Evolutionary conservation across 2,113 vertebrate genomes (phyloP).

Genomic region (Sigmodon hispidus): DNA sequence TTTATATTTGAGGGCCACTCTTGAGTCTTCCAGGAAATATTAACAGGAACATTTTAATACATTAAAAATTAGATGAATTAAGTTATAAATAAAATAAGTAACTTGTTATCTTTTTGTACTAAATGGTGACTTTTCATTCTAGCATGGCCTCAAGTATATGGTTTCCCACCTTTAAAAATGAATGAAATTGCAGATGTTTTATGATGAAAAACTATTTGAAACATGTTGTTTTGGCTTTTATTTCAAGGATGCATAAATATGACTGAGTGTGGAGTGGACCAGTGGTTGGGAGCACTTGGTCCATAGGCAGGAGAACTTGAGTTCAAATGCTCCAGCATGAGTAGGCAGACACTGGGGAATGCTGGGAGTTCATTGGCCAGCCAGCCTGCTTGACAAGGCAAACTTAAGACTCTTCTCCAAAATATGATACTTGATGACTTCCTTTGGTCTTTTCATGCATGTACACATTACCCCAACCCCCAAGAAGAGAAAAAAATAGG

Average conservation of each 20-base stretch:
- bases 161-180: background rate
- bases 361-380: background rate
- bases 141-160: background rate
- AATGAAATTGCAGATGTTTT: background rate
- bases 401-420: background rate
- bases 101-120: background rate
- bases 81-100: background rate
- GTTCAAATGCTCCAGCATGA: background rate
- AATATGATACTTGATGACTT: no score
- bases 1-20: background rate
- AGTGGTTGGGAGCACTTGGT: background rate
- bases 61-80: background rate
- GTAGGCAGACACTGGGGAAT: background rate
- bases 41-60: background rate
- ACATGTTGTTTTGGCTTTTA: background rate
- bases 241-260: background rate
- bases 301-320: background rate
- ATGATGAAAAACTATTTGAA: background rate
- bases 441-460: background rate
- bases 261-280: no score
- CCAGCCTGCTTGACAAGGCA: background rate
- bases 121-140: background rate
- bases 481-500: background rate
- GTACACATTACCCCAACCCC: no score
- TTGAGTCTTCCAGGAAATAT: background rate